Evolutionary conservation across 1,140 invertebrate genomes (phyloP), one percentile per base, ranked within the genome.

Genomic region (Gryllus bimaculatus): DNA sequence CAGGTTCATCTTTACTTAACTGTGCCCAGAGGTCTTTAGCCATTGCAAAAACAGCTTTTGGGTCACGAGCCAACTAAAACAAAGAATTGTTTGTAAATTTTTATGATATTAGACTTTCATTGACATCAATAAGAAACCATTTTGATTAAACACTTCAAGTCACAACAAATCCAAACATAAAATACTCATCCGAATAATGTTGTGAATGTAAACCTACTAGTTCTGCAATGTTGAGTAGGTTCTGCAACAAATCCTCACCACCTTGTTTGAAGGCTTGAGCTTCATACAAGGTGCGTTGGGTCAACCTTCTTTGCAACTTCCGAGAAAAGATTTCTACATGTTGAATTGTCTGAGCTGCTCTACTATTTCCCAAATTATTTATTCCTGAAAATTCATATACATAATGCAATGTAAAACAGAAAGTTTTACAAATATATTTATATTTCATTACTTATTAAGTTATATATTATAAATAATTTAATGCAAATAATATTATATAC

Each of bases 181-280:
- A 39, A 39, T 39, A 39, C 18, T 66, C 54, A 66, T 66, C 3
- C 2, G 10, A 66, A 66, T 66, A 66, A 66, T 66, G 54, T 66
- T 13, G 54, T 13, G 54, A 66, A 66, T 13, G 21, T 73, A 75
- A 47, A 84, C 87, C 89, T 84, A 95, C 93, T 87, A 94, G 83
- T 86, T 94, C 92, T 8, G 90, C 89, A 6, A 93, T 90, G 83
- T 93, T 93, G 21, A 92, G 86, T 26, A 94, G 87, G 78, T 93
- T 90, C 80, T 93, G 90, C 73, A 94, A 91, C 80, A 92, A 92
- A 85, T 94, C 92, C 78, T 90, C 91, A 81, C 93, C 92, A 81
- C 93, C 92, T 80, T 93, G 91, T 83, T 92, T 93, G 4, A 94
- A 87, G 1, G 93, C 92, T 80, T 91, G 89, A 0, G 92, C 93